Evolutionary conservation across 2,888 invertebrate species (phyloP).

Genomic region (Erebia aethiops): DNA sequence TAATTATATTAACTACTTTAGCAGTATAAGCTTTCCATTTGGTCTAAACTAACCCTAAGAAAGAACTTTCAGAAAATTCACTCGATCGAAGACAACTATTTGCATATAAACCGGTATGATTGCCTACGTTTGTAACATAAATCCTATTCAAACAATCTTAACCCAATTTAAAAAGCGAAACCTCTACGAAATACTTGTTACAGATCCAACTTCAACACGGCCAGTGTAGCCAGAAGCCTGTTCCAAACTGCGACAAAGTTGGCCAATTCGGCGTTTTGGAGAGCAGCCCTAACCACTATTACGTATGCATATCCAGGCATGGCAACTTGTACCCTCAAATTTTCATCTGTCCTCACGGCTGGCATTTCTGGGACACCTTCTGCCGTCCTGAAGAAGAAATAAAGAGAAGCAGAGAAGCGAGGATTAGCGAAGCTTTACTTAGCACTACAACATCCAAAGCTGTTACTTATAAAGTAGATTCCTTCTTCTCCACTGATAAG

Average conservation of each 20-base stretch:
- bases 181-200: constrained; percentile 33
- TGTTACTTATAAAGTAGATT: constrained; percentile 49
- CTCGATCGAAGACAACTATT: too few species aligned
- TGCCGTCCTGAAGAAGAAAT: constrained; percentile 59
- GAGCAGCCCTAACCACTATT: constrained; percentile 68
- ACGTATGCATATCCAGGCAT: constrained; percentile 63
- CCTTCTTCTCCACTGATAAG: constrained; percentile 70
- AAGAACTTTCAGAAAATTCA: too few species aligned
- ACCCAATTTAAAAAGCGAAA: not conserved
- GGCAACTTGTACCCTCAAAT: constrained; percentile 63
- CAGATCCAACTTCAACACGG: constrained; percentile 64
- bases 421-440: constrained; percentile 21
- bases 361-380: constrained; percentile 67
- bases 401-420: constrained; percentile 19
- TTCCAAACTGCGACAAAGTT: constrained; percentile 60
- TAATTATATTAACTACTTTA: too few species aligned
- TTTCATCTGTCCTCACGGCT: constrained; percentile 75
- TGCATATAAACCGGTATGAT: not conserved
- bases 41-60: too few species aligned
- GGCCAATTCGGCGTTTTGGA: constrained; percentile 63
- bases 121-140: too few species aligned
- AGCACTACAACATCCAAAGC: constrained; percentile 25
- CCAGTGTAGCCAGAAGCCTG: constrained; percentile 62
- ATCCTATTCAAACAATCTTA: too few species aligned
- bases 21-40: too few species aligned